These are phyloP conservation scores for Agrypnus murinus DNA, from an alignment of 2,888 invertebrate genomes.

Conservation along the genomic window DNA sequence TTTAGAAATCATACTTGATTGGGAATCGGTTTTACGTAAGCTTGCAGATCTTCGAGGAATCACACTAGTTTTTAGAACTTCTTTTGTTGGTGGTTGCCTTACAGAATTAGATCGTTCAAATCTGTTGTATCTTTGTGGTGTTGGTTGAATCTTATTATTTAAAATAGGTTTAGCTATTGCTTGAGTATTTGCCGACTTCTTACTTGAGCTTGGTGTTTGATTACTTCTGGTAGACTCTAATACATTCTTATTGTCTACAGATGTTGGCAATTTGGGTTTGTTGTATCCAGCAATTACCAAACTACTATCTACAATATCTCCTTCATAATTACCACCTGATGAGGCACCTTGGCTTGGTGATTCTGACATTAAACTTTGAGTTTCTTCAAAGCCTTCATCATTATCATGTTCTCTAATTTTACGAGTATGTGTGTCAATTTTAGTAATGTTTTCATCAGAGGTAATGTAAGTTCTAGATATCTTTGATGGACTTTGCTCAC, in stretches of 20 bases:
- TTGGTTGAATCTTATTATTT: slow-evolving; percentile 56
- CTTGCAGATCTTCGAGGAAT: slow-evolving; percentile 69
- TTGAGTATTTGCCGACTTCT: slow-evolving; percentile 14
- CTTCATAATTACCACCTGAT: slow-evolving; percentile 76
- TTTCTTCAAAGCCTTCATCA: slow-evolving; percentile 94
- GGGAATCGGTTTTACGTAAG: slow-evolving; percentile 68
- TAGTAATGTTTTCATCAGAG: slow-evolving; percentile 55
- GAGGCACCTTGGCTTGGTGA: slow-evolving; percentile 90
- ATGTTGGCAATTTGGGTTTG: slow-evolving; percentile 37
- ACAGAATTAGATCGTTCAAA: slow-evolving; percentile 63
- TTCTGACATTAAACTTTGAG: slow-evolving; percentile 90
- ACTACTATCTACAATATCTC: slow-evolving; percentile 70
- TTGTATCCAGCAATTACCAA: slow-evolving; percentile 60
- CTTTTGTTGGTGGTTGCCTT: slow-evolving; percentile 57
- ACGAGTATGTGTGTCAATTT: slow-evolving; percentile 65
- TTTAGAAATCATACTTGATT: slow-evolving; percentile 61
- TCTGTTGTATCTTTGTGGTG: slow-evolving; percentile 61
- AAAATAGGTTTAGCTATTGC: slow-evolving; percentile 19
- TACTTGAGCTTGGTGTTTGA: slow-evolving; percentile 41
- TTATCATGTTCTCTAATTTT: slow-evolving; percentile 80
- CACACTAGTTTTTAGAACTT: slow-evolving; percentile 63
- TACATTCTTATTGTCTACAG: slow-evolving; percentile 49
- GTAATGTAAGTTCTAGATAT: slow-evolving; percentile 55
- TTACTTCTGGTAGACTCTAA: slow-evolving; percentile 8
- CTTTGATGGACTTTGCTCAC: slow-evolving; percentile 10